Conservation (phyloP, 1,140 invertebrate species). For the Himalopsyche phryganea region DNA sequence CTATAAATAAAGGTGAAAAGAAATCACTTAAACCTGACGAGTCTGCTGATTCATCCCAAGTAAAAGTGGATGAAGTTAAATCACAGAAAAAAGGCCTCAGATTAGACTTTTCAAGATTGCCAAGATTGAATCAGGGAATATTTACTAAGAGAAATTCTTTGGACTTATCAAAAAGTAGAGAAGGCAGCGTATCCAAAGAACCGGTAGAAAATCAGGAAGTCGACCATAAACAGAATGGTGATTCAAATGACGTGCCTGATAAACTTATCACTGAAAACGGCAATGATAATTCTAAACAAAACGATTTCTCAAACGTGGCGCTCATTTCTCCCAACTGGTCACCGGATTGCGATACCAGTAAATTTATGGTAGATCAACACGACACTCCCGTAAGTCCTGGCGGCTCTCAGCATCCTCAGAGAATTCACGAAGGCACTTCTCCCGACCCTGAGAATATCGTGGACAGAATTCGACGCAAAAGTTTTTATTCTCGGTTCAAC, state of each 20-base stretch:
- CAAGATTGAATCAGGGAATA: constrained; percentile 49
- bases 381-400: constrained; percentile 1
- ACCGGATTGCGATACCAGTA: constrained; percentile 29
- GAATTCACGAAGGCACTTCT: constrained; percentile 42
- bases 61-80: constrained; percentile 39
- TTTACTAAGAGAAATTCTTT: constrained; percentile 30
- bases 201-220: not conserved
- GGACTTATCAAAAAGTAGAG: constrained; percentile 19
- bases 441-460: constrained; percentile 68
- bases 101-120: constrained; percentile 64
- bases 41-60: constrained; percentile 38
- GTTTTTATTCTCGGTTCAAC: constrained; percentile 85
- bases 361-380: constrained; percentile 16
- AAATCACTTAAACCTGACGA: constrained; percentile 33
- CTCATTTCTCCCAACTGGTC: constrained; percentile 29
- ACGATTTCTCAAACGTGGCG: not conserved
- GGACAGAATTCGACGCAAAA: constrained; percentile 81
- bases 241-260: not conserved
- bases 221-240: not conserved
- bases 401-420: constrained; percentile 30
- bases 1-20: constrained; percentile 35
- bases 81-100: constrained; percentile 56
- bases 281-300: too few species aligned
- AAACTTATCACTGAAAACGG: not conserved
- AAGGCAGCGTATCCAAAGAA: constrained; percentile 28